phyloP scores from a whole-genome alignment of 1,140 invertebrate species.

The Polypedilum pembai region DNA sequence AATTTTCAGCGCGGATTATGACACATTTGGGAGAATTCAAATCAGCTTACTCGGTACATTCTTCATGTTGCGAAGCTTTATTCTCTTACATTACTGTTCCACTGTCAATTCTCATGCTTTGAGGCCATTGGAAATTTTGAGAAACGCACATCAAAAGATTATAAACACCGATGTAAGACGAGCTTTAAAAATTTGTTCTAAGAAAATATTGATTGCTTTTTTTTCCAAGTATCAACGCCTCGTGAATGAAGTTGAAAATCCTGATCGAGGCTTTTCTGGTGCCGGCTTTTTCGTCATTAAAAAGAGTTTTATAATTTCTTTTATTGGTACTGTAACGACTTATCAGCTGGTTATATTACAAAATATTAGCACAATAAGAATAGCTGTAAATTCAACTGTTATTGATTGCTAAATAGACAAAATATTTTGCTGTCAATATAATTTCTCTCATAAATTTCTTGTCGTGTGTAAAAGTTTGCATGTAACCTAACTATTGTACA shows the following conservation, averaged over 20 bases:
- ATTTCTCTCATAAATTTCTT: too few relatives aligned
- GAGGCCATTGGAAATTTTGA: not conserved
- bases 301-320: not conserved
- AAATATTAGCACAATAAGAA: not conserved
- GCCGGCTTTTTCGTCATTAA: not conserved
- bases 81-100: not conserved
- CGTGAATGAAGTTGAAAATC: not conserved
- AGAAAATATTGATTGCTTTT: not conserved
- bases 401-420: not conserved
- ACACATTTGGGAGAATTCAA: constrained; percentile 4
- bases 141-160: not conserved
- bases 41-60: not conserved
- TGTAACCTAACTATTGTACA: too few relatives aligned
- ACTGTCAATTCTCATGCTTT: not conserved
- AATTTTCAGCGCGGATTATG: not conserved
- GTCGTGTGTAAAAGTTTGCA: too few relatives aligned
- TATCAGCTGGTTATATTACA: not conserved
- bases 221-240: not conserved
- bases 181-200: not conserved
- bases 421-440: too few relatives aligned
- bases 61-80: not conserved
- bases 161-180: not conserved
- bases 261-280: not conserved
- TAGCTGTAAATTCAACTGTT: not conserved
- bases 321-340: not conserved